Conservation (phyloP, 2,888 invertebrate species). For the Drosophila kokeensis region DNA sequence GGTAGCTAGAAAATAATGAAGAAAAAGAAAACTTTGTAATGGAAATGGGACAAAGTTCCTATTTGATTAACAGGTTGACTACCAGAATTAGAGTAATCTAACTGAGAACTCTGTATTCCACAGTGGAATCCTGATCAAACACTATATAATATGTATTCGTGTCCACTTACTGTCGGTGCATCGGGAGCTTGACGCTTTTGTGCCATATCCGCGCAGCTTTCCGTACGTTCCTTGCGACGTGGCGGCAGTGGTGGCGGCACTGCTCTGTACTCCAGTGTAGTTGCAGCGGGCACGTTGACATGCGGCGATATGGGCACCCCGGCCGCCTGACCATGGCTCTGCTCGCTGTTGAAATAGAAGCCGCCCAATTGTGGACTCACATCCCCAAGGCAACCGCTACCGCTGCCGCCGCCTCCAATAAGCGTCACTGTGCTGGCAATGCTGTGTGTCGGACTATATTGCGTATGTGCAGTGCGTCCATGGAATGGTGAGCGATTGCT, state of each 20-base stretch:
- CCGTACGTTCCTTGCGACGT: slow-evolving; percentile 82
- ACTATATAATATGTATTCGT: background rate
- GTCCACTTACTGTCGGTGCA: slow-evolving; percentile 86
- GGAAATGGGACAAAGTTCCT: background rate
- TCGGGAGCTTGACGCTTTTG: slow-evolving; percentile 88
- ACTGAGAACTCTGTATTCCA: background rate
- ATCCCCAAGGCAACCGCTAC: slow-evolving; percentile 51
- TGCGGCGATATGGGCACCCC: slow-evolving; percentile 85
- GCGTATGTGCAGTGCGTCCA: slow-evolving; percentile 48
- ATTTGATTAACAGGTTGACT: background rate
- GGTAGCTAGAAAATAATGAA: slow-evolving; percentile 85
- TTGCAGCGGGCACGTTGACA: slow-evolving; percentile 84
- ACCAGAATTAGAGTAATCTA: background rate
- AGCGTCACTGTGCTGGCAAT: slow-evolving; percentile 71
- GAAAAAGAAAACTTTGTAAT: background rate
- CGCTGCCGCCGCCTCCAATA: slow-evolving; percentile 37
- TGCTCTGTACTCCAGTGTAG: slow-evolving; percentile 78
- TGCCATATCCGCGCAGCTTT: slow-evolving; percentile 82
- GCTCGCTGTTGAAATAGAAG: slow-evolving; percentile 67
- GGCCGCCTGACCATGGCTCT: slow-evolving; percentile 43
- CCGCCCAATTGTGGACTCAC: slow-evolving; percentile 70
- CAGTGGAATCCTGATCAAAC: background rate
- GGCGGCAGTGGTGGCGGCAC: slow-evolving; percentile 85
- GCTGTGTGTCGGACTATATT: slow-evolving; percentile 78
- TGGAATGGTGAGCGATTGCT: slow-evolving; percentile 84